phyloP scores from a whole-genome alignment of 2,888 invertebrate genomes.

The Silvanus unidentatus region DNA sequence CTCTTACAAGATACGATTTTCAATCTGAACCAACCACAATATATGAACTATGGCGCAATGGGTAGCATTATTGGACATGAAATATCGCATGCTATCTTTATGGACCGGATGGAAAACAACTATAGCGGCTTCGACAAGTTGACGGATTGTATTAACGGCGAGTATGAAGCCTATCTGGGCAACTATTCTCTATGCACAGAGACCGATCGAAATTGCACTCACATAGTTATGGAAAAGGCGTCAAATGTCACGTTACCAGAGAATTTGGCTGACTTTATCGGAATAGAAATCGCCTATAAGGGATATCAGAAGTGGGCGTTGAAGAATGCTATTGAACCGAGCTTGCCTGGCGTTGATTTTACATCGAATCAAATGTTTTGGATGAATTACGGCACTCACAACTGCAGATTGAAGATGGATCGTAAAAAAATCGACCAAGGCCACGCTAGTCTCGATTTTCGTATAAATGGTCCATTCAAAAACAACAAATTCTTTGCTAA shows the following conservation, averaged over 20 bases:
- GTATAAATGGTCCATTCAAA: slow-evolving; percentile 24
- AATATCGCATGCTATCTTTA: slow-evolving; percentile 24
- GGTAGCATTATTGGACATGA: slow-evolving; percentile 37
- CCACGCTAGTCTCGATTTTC: slow-evolving; percentile 23
- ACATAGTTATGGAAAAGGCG: too few species aligned
- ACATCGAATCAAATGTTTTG: slow-evolving; percentile 54
- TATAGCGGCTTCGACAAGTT: slow-evolving; percentile 1
- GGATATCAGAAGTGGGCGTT: slow-evolving; percentile 70
- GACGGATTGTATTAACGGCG: background rate
- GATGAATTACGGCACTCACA: slow-evolving; percentile 33
- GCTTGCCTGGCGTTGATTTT: slow-evolving; percentile 65
- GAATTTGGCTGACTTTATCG: slow-evolving; percentile 88
- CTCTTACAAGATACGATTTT: slow-evolving; percentile 30
- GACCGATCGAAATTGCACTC: slow-evolving; percentile 9
- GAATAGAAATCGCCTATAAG: slow-evolving; percentile 78
- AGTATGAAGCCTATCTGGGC: background rate
- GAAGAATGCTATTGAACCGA: slow-evolving; percentile 57
- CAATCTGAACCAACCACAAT: slow-evolving; percentile 28
- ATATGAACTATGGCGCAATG: slow-evolving; percentile 35
- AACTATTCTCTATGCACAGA: too few species aligned
- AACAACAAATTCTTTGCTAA: slow-evolving; percentile 30
- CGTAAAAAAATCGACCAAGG: slow-evolving; percentile 7
- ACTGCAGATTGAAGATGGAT: slow-evolving; percentile 21
- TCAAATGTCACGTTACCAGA: slow-evolving; percentile 64
- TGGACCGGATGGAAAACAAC: background rate